A percentile compares a stretch with the other conserved stretches of the same genome.
phyloP scores from a whole-genome alignment of 1,140 invertebrate species.

The Trachymyrmex septentrionalis region DNA sequence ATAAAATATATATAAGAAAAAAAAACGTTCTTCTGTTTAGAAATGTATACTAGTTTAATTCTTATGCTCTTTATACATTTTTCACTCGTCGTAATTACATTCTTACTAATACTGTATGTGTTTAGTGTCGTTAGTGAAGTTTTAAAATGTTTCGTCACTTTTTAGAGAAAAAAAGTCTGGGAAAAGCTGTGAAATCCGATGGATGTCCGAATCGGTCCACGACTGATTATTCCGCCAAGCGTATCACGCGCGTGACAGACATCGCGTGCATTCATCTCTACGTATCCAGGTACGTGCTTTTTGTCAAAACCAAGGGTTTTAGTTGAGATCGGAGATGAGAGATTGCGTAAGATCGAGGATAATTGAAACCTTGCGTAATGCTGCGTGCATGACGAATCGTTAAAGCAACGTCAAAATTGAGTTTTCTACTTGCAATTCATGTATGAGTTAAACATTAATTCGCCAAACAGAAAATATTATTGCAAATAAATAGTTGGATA shows the following conservation, averaged over 20 bases:
- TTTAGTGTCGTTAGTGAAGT: neutral
- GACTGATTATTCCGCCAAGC: conserved; percentile 37
- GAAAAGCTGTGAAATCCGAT: conserved; percentile 1
- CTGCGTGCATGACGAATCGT: neutral
- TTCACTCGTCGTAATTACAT: neutral
- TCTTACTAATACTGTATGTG: neutral
- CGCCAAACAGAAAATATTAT: neutral
- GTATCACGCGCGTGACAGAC: conserved; percentile 47
- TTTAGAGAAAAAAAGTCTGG: neutral
- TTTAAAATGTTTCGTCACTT: neutral
- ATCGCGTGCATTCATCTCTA: conserved; percentile 32
- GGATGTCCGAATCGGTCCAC: neutral
- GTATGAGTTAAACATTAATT: neutral
- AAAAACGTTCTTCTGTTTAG: neutral
- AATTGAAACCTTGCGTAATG: conserved; percentile 32
- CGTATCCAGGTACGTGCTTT: conserved; percentile 45
- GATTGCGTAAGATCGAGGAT: conserved; percentile 25
- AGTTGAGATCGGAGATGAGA: conserved; percentile 36
- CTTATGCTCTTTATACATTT: neutral
- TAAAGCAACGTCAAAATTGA: conserved; percentile 6
- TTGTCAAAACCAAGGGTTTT: conserved; percentile 34
- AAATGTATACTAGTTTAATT: neutral
- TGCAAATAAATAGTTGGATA: neutral
- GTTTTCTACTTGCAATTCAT: neutral
- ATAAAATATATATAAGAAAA: no score